Percentiles rank a stretch among this genome's conserved stretches.
Conservation (phyloP, 2,888 invertebrate species). For the Torymus tubicola region DNA sequence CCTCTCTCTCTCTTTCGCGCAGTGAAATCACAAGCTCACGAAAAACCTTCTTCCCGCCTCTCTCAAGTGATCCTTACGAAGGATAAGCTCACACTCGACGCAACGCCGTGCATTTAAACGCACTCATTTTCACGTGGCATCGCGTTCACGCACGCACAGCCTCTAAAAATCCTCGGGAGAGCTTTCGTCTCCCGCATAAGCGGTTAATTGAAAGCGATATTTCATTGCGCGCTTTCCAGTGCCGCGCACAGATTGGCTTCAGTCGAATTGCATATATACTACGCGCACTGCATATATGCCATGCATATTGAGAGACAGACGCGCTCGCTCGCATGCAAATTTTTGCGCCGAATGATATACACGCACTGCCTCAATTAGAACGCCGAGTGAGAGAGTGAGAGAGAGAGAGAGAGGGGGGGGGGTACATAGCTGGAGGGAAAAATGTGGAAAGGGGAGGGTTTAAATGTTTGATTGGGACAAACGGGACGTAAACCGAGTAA, state of each 20-base stretch:
- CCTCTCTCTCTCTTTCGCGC: neutral
- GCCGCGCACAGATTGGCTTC: conserved; percentile 3
- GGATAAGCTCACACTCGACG: conserved; percentile 10
- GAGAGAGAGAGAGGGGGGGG: too few species aligned
- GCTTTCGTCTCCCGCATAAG: too few species aligned
- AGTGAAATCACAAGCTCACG: neutral
- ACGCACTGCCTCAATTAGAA: conserved; percentile 34
- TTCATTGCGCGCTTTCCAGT: conserved; percentile 3
- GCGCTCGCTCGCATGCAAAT: conserved; percentile 43
- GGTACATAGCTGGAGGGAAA: too few species aligned
- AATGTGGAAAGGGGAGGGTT: too few species aligned
- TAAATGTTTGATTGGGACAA: conserved; percentile 39
- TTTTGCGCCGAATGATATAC: conserved; percentile 36
- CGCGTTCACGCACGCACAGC: neutral
- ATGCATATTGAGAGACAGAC: conserved; percentile 42
- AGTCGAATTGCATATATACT: conserved; percentile 16
- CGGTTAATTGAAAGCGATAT: conserved; percentile 51
- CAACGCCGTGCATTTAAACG: conserved; percentile 44
- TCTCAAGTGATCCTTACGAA: neutral
- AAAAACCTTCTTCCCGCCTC: conserved; percentile 5
- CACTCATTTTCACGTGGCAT: conserved; percentile 27
- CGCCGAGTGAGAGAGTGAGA: neutral
- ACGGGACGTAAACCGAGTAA: neutral
- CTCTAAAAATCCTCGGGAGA: too few species aligned
- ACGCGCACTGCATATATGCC: neutral